Evolutionary conservation across 2,888 invertebrate genomes (phyloP).

Genomic region (Thecocarcelia acutangulata): DNA sequence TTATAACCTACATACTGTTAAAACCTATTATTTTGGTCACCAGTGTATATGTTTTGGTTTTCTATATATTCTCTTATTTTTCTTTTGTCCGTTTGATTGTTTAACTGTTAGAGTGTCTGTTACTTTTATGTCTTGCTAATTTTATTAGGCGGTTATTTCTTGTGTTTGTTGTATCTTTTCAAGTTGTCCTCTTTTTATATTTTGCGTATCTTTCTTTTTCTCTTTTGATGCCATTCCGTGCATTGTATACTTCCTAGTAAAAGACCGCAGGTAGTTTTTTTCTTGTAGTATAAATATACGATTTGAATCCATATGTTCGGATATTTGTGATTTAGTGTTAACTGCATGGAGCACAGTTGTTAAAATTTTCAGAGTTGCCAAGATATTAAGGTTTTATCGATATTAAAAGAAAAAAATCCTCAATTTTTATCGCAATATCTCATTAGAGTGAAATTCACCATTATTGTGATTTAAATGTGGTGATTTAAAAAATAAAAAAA

Average conservation of each 20-base stretch:
- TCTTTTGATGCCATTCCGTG: slow-evolving; percentile 1
- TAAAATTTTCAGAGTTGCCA: slow-evolving; percentile 14
- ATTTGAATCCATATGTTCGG: neutral
- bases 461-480: too few species aligned
- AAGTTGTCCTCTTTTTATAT: slow-evolving; percentile 1
- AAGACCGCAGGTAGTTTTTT: slow-evolving; percentile 50
- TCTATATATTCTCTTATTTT: slow-evolving; percentile 12
- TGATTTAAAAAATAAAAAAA: too few species aligned
- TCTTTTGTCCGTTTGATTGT: neutral
- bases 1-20: neutral
- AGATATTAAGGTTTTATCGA: too few species aligned
- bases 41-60: slow-evolving; percentile 11
- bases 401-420: too few species aligned
- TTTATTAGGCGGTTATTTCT: slow-evolving; percentile 41
- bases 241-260: slow-evolving; percentile 53
- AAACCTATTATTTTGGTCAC: neutral
- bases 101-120: slow-evolving; percentile 3
- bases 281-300: neutral
- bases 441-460: too few species aligned
- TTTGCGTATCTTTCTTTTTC: neutral
- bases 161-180: slow-evolving; percentile 33
- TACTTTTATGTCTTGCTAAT: slow-evolving; percentile 49
- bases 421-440: too few species aligned
- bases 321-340: slow-evolving; percentile 17
- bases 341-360: slow-evolving; percentile 17